A percentile compares a stretch with the other conserved stretches of the same genome.
phyloP scores from a whole-genome alignment of 2,888 invertebrate genomes.

The Drosophila birchii region DNA sequence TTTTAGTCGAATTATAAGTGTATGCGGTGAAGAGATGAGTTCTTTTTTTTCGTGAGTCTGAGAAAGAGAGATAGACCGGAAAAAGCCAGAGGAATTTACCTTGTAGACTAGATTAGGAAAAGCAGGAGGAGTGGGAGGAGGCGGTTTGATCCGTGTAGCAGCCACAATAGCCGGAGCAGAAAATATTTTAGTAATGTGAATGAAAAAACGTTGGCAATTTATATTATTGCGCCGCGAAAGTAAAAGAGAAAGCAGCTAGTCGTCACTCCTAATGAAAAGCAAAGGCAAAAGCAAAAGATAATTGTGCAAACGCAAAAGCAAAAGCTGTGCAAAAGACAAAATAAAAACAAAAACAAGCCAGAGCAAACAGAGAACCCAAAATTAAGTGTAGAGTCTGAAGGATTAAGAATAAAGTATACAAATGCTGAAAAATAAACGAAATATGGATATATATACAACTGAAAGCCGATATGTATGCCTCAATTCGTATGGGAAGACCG shows the following conservation, averaged over 20 bases:
- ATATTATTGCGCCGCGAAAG: constrained; percentile 13
- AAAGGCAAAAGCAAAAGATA: constrained; percentile 47
- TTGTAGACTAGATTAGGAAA: constrained; percentile 35
- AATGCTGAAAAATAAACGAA: constrained; percentile 57
- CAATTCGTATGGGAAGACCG: constrained; percentile 12
- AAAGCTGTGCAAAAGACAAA: constrained; percentile 46
- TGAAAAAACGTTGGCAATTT: constrained; percentile 3
- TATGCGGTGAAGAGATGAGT: constrained; percentile 2
- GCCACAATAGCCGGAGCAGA: constrained; percentile 11
- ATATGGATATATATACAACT: constrained; percentile 47
- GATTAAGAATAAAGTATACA: constrained; percentile 3
- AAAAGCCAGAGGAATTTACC: constrained; percentile 36
- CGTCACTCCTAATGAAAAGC: constrained; percentile 44
- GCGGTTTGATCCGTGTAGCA: constrained; percentile 3
- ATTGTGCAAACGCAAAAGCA: constrained; percentile 38
- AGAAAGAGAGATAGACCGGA: background rate
- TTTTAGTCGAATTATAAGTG: constrained; percentile 42
- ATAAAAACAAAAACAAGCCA: constrained; percentile 38
- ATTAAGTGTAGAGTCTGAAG: constrained; percentile 8
- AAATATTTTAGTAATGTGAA: constrained; percentile 28
- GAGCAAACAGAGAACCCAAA: constrained; percentile 42
- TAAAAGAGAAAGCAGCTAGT: constrained; percentile 38
- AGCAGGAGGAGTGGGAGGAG: background rate
- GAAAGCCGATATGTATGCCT: background rate
- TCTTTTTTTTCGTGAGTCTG: background rate